Percentiles rank a stretch among this genome's conserved stretches.
Conservation (phyloP, 2,888 invertebrate species). For the Drosophila melanosoma region DNA sequence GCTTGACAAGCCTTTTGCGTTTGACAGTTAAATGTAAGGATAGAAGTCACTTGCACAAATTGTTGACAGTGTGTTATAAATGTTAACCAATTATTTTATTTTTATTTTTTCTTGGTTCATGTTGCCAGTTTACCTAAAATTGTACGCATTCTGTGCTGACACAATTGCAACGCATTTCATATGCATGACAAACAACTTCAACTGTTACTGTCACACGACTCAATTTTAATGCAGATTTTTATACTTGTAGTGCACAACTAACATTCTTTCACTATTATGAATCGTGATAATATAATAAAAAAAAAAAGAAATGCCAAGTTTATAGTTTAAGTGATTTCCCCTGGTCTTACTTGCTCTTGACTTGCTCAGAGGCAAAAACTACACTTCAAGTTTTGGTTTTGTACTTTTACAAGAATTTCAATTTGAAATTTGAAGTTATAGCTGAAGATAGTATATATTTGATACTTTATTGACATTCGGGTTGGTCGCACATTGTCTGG, state of each 20-base stretch:
- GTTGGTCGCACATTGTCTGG: constrained; percentile 6
- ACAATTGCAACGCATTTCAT: neutral
- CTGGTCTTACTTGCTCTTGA: neutral
- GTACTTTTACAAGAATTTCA: neutral
- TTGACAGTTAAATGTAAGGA: neutral
- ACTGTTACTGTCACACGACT: neutral
- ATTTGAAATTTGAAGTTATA: neutral
- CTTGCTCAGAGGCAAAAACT: neutral
- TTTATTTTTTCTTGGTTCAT: neutral
- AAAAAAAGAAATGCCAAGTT: neutral
- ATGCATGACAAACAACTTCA: neutral
- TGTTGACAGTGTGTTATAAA: neutral
- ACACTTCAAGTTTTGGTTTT: neutral
- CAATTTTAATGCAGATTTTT: neutral
- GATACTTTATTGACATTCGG: neutral
- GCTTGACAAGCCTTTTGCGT: neutral
- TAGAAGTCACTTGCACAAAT: neutral
- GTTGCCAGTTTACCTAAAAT: neutral
- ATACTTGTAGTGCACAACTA: neutral
- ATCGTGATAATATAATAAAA: neutral
- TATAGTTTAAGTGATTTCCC: neutral
- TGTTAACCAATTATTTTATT: neutral
- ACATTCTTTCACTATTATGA: neutral
- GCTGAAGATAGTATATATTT: neutral
- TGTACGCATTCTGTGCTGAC: neutral